Base-by-base conservation (phyloP, 2,797 vertebrate genomes). In the Oryzias dopingdopingensis region DNA sequence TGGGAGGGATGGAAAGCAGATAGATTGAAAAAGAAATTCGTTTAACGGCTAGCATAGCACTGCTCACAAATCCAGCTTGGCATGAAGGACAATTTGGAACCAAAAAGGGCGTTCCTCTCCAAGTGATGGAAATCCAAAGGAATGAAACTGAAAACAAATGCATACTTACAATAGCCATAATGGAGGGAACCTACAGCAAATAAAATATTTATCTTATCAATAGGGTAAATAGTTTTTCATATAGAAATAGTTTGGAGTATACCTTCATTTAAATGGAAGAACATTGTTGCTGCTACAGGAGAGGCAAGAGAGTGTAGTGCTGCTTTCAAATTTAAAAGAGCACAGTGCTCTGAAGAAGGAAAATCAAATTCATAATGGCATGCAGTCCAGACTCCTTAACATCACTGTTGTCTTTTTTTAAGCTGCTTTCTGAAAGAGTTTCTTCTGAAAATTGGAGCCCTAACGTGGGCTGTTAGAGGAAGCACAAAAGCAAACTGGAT, bases 11-110 rank as follows among this genome's bases (percentile, higher is more conserved):
- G 59, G 64, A 73, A 67, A 84, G 77, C 78, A 80, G 84, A 88
- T 81, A 92, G 85, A 92, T 88, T 91, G 91, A 88, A 93, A 92
- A 91, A 91, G 88, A 91, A 91, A 92, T 95, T 92, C 93, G 91
- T 89, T 94, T 94, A 94, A 93, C 74, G 89, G 91, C 92, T 86
- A 88, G 90, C 91, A 92, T 87, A 75, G 82, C 84, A 83, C 70
- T 44, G 86, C 92, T 93, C 90, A 92, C 86, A 94, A 93, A 91
- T 90, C 92, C 88, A 92, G 85, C 86, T 93, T 92, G 83, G 87
- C 93, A 94, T 92, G 93, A 95, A 94, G 93, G 93, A 88, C 92
- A 95, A 93, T 94, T 92, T 94, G 88, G 82, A 93, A 86, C 70
- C 79, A 85, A 86, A 91, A 91, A 88, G 91, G 90, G 82, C 59